A percentile compares a stretch with the other conserved stretches of the same genome.
Conservation (phyloP, 1,140 invertebrate genomes). For the Orussus abietinus region DNA sequence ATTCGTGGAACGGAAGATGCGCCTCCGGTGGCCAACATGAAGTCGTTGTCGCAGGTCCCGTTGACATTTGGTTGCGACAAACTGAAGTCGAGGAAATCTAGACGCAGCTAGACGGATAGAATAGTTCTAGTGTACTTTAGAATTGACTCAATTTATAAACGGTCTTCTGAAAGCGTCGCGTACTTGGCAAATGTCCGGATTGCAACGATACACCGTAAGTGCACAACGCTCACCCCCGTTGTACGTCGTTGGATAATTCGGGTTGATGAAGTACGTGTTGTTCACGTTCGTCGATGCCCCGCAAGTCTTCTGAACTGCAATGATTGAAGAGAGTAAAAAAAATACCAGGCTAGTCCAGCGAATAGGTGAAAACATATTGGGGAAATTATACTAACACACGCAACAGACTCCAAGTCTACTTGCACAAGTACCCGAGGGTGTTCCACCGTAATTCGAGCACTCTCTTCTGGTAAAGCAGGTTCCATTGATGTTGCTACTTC, state of each 20-base stretch:
- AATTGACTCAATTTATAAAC: slow-evolving; percentile 11
- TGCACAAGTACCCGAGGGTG: slow-evolving; percentile 67
- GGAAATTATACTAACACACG: slow-evolving; percentile 69
- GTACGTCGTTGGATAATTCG: slow-evolving; percentile 65
- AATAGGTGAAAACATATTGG: no score
- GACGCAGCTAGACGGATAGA: slow-evolving; percentile 59
- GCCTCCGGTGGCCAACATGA: slow-evolving; percentile 66
- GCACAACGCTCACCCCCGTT: slow-evolving; percentile 65
- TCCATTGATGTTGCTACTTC: slow-evolving; percentile 62
- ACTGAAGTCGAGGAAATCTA: slow-evolving; percentile 73
- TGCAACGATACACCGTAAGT: slow-evolving; percentile 66
- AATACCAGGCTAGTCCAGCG: no score
- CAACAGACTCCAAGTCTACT: slow-evolving; percentile 70
- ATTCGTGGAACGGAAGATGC: slow-evolving; percentile 62
- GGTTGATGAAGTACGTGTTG: slow-evolving; percentile 79
- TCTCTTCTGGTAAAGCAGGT: slow-evolving; percentile 73
- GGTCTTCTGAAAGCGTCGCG: no score
- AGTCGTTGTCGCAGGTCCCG: slow-evolving; percentile 68
- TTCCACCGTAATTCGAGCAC: slow-evolving; percentile 67
- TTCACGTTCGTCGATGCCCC: slow-evolving; percentile 67
- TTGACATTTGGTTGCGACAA: slow-evolving; percentile 69
- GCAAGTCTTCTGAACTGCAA: slow-evolving; percentile 65
- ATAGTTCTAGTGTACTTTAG: no score
- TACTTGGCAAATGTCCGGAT: slow-evolving; percentile 71
- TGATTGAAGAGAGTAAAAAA: not conserved